Evolutionary conservation across 1,140 invertebrate species (phyloP).

Genomic region (Stegodyphus dumicola): DNA sequence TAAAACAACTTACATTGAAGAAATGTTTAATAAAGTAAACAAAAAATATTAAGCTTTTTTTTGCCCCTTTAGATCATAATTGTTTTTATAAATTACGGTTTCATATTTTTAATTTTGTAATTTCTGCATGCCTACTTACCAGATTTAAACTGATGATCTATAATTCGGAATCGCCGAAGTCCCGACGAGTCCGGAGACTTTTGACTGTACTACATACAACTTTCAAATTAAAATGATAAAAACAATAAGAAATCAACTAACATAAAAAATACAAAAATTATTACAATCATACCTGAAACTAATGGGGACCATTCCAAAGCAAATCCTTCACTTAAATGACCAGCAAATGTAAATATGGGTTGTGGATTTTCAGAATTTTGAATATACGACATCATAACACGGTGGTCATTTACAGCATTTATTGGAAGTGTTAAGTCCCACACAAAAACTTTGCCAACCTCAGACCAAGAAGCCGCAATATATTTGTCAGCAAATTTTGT

Average conservation of each 20-base stretch:
- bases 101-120: too few species aligned
- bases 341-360: conserved; percentile 88
- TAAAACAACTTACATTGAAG: too few species aligned
- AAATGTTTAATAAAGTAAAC: too few species aligned
- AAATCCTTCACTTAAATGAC: conserved; percentile 93
- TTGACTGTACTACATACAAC: too few species aligned
- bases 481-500: conserved; percentile 68
- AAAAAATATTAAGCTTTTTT: too few species aligned
- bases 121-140: too few species aligned
- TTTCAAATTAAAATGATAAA: too few species aligned
- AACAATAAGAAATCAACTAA: neutral
- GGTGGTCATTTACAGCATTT: conserved; percentile 77
- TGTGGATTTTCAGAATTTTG: conserved; percentile 70
- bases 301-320: conserved; percentile 92
- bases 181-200: too few species aligned
- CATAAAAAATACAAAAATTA: neutral
- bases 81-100: too few species aligned
- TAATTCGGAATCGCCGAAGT: too few species aligned
- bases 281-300: conserved; percentile 74
- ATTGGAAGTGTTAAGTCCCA: conserved; percentile 89
- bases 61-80: too few species aligned
- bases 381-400: conserved; percentile 71
- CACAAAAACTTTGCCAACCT: conserved; percentile 87
- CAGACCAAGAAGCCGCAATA: conserved; percentile 92
- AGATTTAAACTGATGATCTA: too few species aligned